Evolutionary conservation across 2,797 vertebrate genomes (phyloP).

Genomic region (Jordanella pulchra): DNA sequence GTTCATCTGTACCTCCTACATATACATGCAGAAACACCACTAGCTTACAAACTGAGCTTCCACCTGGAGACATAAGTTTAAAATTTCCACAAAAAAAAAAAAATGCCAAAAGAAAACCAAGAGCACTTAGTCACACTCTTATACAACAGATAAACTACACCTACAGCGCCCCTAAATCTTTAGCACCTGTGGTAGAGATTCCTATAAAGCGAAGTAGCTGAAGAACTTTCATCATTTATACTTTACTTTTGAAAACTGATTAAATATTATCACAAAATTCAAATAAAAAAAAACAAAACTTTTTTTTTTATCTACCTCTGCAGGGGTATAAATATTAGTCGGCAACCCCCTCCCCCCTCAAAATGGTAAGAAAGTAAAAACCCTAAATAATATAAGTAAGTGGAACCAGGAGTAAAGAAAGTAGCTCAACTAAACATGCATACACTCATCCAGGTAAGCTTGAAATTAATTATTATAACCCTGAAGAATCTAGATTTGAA

Average conservation of each 20-base stretch:
- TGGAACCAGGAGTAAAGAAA: neutral
- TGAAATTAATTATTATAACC: neutral
- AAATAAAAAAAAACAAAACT: neutral
- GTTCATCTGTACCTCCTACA: slow-evolving; percentile 85
- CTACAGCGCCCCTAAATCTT: neutral
- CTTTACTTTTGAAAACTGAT: neutral
- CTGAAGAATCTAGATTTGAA: neutral
- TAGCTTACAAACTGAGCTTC: slow-evolving; percentile 55
- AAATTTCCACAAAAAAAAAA: slow-evolving; percentile 28
- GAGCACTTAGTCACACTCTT: slow-evolving; percentile 9
- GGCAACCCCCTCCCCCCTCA: neutral
- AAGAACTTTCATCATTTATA: neutral
- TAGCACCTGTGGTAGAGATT: neutral
- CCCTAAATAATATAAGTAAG: neutral
- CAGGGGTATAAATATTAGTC: neutral
- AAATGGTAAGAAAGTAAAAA: neutral
- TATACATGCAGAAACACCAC: slow-evolving; percentile 58
- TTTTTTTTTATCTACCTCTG: neutral
- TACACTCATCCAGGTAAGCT: neutral
- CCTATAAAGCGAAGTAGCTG: neutral
- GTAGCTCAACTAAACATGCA: neutral
- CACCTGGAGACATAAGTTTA: slow-evolving; percentile 53
- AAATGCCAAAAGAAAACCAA: slow-evolving; percentile 34
- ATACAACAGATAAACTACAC: slow-evolving; percentile 10
- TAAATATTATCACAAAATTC: neutral